phyloP scores from a whole-genome alignment of 1,140 invertebrate species.

The Littorina saxatilis region DNA sequence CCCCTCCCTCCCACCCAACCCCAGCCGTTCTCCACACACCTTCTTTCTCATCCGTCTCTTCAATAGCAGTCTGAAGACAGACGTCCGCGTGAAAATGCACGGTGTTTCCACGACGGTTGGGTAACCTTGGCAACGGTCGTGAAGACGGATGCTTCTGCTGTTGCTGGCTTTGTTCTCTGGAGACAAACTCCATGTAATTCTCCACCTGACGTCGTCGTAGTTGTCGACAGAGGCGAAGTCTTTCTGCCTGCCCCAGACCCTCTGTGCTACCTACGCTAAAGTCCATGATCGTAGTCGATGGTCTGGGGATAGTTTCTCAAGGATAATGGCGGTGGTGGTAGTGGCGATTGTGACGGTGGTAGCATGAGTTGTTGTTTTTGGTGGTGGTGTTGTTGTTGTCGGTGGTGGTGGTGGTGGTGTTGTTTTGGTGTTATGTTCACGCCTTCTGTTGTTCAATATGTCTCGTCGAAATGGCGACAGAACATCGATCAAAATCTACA shows the following conservation, averaged over 20 bases:
- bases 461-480: no score
- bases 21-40: conserved; percentile 48
- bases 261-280: neutral
- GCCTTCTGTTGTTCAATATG: no score
- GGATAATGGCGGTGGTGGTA: no score
- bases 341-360: no score
- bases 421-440: no score
- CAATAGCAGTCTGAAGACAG: conserved; percentile 57
- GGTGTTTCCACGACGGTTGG: conserved; percentile 49
- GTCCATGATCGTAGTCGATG: no score
- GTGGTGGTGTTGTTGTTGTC: no score
- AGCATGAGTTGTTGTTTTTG: no score
- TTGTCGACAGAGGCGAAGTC: conserved; percentile 60
- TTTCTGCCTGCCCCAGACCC: conserved; percentile 48
- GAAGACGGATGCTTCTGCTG: neutral
- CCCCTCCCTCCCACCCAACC: neutral
- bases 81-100: conserved; percentile 51
- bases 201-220: conserved; percentile 63
- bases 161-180: conserved; percentile 29
- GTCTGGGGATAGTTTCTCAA: no score
- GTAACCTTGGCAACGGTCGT: conserved; percentile 41
- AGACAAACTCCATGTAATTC: conserved; percentile 55
- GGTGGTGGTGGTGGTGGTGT: no score
- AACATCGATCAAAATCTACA: no score
- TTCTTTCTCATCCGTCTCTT: conserved; percentile 62